Evolutionary conservation across 2,113 vertebrate genomes (phyloP), one percentile per base, ranked within the genome.

Genomic region (Cepphus grylle): DNA sequence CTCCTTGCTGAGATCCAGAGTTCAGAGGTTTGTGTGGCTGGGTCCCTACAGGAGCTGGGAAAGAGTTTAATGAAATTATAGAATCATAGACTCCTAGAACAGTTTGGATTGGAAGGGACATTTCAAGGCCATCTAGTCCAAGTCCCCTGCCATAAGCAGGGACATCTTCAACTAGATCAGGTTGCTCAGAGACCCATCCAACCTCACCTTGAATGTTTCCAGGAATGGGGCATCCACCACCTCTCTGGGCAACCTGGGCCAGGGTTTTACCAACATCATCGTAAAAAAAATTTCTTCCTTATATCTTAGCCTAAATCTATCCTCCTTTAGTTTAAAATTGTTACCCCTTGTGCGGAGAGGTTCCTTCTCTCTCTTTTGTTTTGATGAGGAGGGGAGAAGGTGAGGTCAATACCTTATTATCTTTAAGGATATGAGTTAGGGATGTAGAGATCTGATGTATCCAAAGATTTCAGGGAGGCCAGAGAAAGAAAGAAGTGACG

Each of bases 331-430:
- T 42, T 30, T 30, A 65, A 65, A 65, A 8, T 13, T 12, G 6
- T 14, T 65, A 30, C 8, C 27, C 27, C 8, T 65, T 14, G 18
- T 6, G 12, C 9, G 5, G 0, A 4, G 1, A 16, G 2, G 17
- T 30, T 59, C 14, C 6, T 74, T 81, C 10, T 67, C 40, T 77
- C 19, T 47, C 7, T 29, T 42, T 86, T 30, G 49, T 30, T 58
- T 25, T 58, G 16, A 43, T 32, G 8, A 7, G 25, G 6, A 69
- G 4, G 12, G 40, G 25, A 63, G 25, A 59, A 55, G 36, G 8
- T 50, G 15, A 77, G 30, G 23, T 61, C 26, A 65, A 47, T 32
- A 77, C 14, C 25, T 62, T 43, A 12, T 49, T 73, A 27, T 70
- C 15, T 47, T 61, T 21, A 65, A 61, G 27, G 12, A 27, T 43